Conservation (phyloP, 2,113 vertebrate species). For the Centropus unirufus region DNA sequence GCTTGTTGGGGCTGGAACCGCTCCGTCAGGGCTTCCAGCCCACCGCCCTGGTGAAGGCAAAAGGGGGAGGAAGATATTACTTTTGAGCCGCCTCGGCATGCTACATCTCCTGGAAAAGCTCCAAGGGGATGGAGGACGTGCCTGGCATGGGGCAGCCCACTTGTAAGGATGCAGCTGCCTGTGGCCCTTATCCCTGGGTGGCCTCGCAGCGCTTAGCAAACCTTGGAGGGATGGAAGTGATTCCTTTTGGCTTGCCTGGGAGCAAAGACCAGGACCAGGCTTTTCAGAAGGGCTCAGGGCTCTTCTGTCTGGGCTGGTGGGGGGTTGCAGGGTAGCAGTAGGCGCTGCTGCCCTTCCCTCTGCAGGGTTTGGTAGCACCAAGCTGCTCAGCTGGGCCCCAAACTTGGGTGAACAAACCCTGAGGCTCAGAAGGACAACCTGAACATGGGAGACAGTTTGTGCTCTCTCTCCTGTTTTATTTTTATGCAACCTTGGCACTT, state of each 20-base stretch:
- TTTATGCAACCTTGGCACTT: background rate
- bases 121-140: background rate
- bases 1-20: conserved; percentile 80
- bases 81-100: rapidly evolving
- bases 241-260: too few relatives aligned
- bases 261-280: too few relatives aligned
- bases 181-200: background rate
- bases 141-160: rapidly evolving
- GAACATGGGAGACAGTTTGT: background rate
- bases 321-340: background rate
- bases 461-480: background rate
- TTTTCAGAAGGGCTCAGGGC: background rate
- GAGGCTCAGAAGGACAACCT: background rate
- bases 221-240: background rate
- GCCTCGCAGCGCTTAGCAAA: background rate
- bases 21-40: conserved; percentile 84
- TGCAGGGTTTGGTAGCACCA: background rate
- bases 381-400: background rate
- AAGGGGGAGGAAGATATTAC: background rate
- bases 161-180: background rate
- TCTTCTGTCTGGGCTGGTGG: background rate
- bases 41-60: conserved; percentile 82
- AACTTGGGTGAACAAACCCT: background rate
- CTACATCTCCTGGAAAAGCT: background rate
- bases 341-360: background rate